These are phyloP conservation scores for Pocillopora verrucosa DNA, from an alignment of 64 coral and sea anemone species.

Conservation along the genomic window DNA sequence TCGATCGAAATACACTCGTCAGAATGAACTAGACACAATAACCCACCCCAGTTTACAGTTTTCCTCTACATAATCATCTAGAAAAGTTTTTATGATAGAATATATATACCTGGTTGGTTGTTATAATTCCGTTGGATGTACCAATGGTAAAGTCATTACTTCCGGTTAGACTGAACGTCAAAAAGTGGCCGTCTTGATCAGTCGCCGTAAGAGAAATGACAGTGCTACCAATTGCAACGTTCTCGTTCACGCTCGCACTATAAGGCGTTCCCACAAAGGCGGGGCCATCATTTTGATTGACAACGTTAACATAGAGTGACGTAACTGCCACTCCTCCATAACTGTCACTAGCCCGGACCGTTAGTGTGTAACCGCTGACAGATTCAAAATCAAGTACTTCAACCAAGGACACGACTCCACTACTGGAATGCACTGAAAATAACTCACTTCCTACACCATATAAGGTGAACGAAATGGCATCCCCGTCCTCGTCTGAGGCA, in stretches of 20 bases:
- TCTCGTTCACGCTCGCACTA: slow-evolving; percentile 18
- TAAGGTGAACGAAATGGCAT: slow-evolving; percentile 21
- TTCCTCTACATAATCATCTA: neutral
- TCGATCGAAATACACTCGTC: no score
- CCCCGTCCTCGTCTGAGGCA: slow-evolving; percentile 42
- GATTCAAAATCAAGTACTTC: slow-evolving; percentile 34
- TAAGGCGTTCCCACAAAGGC: slow-evolving; percentile 28
- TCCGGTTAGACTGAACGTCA: slow-evolving; percentile 28
- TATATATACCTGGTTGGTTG: slow-evolving; percentile 24
- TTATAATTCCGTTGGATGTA: slow-evolving; percentile 27
- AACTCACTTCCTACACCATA: slow-evolving; percentile 47
- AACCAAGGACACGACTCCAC: slow-evolving; percentile 30
- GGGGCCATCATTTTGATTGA: slow-evolving; percentile 55
- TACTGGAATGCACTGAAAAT: slow-evolving; percentile 30
- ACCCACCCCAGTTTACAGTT: neutral
- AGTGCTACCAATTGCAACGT: slow-evolving; percentile 13
- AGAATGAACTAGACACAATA: neutral
- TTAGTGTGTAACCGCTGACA: slow-evolving; percentile 23
- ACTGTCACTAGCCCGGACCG: slow-evolving; percentile 5
- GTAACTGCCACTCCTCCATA: slow-evolving; percentile 31
- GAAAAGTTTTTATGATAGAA: neutral
- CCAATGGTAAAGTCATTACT: slow-evolving; percentile 40
- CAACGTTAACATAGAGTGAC: slow-evolving; percentile 53
- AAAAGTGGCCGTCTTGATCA: slow-evolving; percentile 33
- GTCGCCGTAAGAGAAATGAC: slow-evolving; percentile 6